These are phyloP conservation scores for Anseranas semipalmata DNA, from an alignment of 2,113 vertebrate genomes.

Conservation along the genomic window DNA sequence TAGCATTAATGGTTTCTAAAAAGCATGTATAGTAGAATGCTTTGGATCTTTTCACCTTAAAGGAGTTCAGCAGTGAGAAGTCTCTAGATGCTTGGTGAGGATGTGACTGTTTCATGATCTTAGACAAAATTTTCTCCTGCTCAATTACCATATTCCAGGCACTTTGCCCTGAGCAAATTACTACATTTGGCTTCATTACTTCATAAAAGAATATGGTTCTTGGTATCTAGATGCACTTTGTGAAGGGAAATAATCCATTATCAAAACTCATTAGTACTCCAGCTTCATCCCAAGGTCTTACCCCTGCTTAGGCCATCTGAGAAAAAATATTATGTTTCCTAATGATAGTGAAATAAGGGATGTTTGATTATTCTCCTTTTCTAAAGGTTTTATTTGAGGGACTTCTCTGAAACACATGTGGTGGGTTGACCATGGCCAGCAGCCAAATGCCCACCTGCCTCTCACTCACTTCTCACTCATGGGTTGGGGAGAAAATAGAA, in stretches of 20 bases:
- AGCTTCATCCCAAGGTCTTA: not conserved
- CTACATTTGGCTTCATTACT: not conserved
- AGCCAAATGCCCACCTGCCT: no score
- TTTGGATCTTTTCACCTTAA: not conserved
- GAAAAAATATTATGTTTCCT: not conserved
- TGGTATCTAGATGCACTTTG: not conserved
- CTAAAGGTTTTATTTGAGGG: not conserved
- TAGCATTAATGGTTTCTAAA: no score
- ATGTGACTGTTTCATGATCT: not conserved
- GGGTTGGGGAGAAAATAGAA: no score
- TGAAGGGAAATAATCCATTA: not conserved
- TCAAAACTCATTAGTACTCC: not conserved
- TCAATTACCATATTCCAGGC: not conserved
- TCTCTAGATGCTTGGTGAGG: not conserved
- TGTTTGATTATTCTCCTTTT: not conserved
- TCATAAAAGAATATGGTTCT: not conserved
- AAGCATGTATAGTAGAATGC: no score
- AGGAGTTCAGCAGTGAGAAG: not conserved
- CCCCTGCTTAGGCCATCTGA: not conserved
- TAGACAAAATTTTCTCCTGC: not conserved
- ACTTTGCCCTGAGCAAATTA: not conserved
- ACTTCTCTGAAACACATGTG: not conserved
- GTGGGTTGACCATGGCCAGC: no score
- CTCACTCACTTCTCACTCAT: no score
- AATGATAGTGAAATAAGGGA: not conserved